phyloP scores from a whole-genome alignment of 2,113 vertebrate species.

The Mormoops blainvillei region DNA sequence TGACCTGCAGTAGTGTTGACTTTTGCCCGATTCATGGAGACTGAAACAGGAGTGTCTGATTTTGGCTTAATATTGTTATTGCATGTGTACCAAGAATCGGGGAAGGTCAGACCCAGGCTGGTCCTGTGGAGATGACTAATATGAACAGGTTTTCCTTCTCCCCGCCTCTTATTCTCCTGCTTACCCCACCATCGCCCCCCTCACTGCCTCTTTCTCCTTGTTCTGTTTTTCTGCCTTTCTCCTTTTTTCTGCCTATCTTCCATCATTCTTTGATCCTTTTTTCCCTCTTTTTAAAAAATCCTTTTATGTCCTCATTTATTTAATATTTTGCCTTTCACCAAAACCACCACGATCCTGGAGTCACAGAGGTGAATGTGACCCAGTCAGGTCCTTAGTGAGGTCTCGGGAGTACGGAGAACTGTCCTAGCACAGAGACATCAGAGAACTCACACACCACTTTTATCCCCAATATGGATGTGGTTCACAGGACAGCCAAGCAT shows the following conservation, averaged over 20 bases:
- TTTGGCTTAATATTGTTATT: background rate
- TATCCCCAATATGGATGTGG: background rate
- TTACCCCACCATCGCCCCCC: background rate
- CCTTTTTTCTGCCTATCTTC: background rate
- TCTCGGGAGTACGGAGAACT: background rate
- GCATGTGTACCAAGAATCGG: no score
- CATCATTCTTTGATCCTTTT: background rate
- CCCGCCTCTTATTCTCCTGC: background rate
- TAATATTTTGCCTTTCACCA: background rate
- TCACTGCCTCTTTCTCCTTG: background rate
- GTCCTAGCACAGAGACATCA: background rate
- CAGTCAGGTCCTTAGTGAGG: background rate
- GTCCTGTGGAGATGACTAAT: background rate
- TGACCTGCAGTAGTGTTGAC: background rate
- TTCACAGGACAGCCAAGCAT: background rate
- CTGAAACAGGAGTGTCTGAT: background rate
- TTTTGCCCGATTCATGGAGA: background rate
- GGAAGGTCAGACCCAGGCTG: background rate
- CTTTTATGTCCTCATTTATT: background rate
- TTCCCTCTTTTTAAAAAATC: background rate
- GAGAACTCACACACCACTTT: background rate
- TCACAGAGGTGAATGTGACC: background rate
- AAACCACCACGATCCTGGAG: background rate
- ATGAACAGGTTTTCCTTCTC: background rate
- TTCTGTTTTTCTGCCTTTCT: background rate